These are phyloP conservation scores for roundworm (Caenorhabditis elegans) DNA, from an alignment of 1,140 invertebrate genomes.

Conservation along the genomic window DNA sequence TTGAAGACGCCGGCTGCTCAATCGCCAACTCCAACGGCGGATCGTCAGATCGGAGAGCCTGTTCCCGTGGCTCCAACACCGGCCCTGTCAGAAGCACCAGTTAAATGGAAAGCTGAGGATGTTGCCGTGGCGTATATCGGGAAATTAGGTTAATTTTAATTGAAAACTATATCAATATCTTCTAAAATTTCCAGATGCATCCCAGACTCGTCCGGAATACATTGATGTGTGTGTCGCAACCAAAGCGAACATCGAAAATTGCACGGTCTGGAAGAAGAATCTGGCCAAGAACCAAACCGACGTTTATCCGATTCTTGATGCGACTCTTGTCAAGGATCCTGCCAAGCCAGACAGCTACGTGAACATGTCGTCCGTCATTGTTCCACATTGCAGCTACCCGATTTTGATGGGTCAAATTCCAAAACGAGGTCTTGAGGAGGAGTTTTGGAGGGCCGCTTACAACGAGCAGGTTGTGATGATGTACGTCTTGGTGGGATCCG, in stretches of 20 bases:
- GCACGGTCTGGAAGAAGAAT: background rate
- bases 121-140: background rate
- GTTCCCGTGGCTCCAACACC: background rate
- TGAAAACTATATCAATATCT: no score
- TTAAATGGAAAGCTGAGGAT: background rate
- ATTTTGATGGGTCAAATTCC: conserved; percentile 9
- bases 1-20: no score
- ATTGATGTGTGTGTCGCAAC: background rate
- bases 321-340: background rate
- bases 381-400: conserved; percentile 7
- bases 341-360: background rate
- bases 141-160: background rate
- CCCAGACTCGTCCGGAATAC: background rate
- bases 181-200: background rate
- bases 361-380: background rate
- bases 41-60: background rate
- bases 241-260: background rate
- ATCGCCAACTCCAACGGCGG: background rate
- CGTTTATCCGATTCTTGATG: background rate
- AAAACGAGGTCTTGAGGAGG: conserved; percentile 1
- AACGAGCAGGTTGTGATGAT: background rate
- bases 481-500: background rate
- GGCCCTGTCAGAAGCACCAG: background rate
- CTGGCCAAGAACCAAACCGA: background rate
- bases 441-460: background rate